Evolutionary conservation across 2,113 vertebrate species (phyloP), one percentile per base, ranked within the genome.

Genomic region (Echinops telfairi): DNA sequence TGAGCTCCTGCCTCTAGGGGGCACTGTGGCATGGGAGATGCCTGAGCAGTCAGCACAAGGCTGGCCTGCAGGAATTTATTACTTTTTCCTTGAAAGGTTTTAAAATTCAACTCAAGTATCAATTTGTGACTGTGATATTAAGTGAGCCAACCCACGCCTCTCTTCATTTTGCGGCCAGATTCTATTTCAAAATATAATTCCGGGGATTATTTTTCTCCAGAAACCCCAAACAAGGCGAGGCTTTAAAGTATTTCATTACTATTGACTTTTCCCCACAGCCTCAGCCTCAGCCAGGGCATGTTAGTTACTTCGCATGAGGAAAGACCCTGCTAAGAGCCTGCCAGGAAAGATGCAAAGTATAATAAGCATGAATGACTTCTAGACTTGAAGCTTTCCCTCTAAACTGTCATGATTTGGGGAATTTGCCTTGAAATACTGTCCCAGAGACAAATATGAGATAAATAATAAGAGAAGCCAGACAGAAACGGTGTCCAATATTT

Each of bases 91-190:
- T 66, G 27, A 9, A 73, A 71, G 6, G 40, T n/a, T 86, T 91
- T 79, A 66, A 47, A 92, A 89, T 78, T 89, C 64, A 79, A 57
- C 8, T 81, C 11, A 86, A 89, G 84, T 58, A n/a, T 66, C 58
- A 84, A 40, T n/a, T 53, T 86, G 33, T 90, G 78, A 77, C 22
- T 68, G 27, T 83, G 57, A 81, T 53, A 62, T 62, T 82, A 84
- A 91, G 36, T 76, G 7, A 83, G 47, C 3, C 43, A 90, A 83
- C 5, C 57, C 38, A 73, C 1, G 1, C 36, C 57, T 73, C 64
- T 84, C 68, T 94, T 82, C 27, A 38, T 47, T 76, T 6, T 81
- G 12, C 14, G 88, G 38, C 23, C 73, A 17, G 83, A 53, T 71
- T 71, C 27, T 53, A 17, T 31, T 43, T 40, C 20, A n/a, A 76